Base-by-base conservation (phyloP, 2,888 invertebrate genomes). In the Lycophotia porphyrea region DNA sequence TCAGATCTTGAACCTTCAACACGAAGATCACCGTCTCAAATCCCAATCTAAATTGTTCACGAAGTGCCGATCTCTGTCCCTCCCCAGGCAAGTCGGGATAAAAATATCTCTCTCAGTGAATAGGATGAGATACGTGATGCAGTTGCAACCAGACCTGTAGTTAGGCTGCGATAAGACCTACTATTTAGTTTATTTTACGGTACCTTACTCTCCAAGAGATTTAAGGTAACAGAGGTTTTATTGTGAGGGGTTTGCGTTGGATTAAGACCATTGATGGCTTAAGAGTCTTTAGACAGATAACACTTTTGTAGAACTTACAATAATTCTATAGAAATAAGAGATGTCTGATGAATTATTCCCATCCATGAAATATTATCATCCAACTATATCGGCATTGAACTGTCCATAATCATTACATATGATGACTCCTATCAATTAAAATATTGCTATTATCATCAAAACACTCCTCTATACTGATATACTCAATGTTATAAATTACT, bases 141-240 rank as follows among this genome's bases (percentile, higher is more conserved):
- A 80, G 80, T 80, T 86, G 81, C 79, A 75, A 42, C 66, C 79
- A 86, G 74, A 76, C 80, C 77, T 71, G 70, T 84, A 79, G 81
- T 86, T 86, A 86, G 86, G 67, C 72, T 49, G 67, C 63, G 82
- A 78, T 80, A 85, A 78, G 82, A 74, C 80, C 64, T 80, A 58
- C 78, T 75, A 75, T 84, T 80, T 82, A 78, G 82, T 74, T 78
- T 80, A 85, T 82, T 82, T 80, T 78, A 84, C 76, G 76, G 78
- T 76, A 78, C 80, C 76, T 69, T 78, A 71, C 72, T 84, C 49
- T 72, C 64, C 27, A 47, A 52, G 69, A 83, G 82, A 80, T 83
- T 83, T 80, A 80, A 83, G 76, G 76, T 76, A 84, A 80, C 66
- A 27, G 34, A 69, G 69, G 63, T 74, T 83, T 71, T 61, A 61